phyloP scores from a whole-genome alignment of 2,888 invertebrate species.

The Rugalucina vietnamica region DNA sequence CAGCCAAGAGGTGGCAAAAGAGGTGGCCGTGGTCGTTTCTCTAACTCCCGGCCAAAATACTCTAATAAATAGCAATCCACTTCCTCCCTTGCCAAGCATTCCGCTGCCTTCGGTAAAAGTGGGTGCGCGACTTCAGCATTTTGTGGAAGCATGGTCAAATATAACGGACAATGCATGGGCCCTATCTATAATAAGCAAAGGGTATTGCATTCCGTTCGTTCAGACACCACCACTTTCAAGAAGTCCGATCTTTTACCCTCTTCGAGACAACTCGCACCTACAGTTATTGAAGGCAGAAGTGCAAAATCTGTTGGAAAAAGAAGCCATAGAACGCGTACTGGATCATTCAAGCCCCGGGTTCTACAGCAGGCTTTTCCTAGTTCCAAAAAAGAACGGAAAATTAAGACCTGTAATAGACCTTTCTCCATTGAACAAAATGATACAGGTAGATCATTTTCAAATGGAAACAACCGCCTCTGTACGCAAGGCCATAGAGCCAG shows the following conservation, averaged over 20 bases:
- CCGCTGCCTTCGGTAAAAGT: no score
- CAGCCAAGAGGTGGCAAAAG: background rate
- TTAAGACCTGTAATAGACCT: background rate
- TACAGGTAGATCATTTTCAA: background rate
- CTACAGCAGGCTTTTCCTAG: background rate
- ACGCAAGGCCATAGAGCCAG: background rate
- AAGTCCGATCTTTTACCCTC: background rate
- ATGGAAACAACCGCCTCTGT: background rate
- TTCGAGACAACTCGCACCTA: background rate
- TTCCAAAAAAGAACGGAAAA: background rate
- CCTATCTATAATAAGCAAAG: background rate
- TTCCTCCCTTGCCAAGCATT: background rate
- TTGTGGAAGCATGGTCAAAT: background rate
- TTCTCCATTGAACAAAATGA: background rate
- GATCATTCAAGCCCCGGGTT: background rate
- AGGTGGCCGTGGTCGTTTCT: background rate
- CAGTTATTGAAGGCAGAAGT: background rate
- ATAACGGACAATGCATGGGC: background rate
- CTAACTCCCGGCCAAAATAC: no score
- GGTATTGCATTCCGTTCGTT: background rate
- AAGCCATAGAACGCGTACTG: background rate
- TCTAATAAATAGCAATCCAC: no score
- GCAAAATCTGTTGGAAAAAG: background rate
- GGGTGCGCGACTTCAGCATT: background rate
- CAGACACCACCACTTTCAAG: background rate